These are phyloP conservation scores for Lithophane ornitopus DNA, from an alignment of 2,888 invertebrate genomes.

Conservation along the genomic window DNA sequence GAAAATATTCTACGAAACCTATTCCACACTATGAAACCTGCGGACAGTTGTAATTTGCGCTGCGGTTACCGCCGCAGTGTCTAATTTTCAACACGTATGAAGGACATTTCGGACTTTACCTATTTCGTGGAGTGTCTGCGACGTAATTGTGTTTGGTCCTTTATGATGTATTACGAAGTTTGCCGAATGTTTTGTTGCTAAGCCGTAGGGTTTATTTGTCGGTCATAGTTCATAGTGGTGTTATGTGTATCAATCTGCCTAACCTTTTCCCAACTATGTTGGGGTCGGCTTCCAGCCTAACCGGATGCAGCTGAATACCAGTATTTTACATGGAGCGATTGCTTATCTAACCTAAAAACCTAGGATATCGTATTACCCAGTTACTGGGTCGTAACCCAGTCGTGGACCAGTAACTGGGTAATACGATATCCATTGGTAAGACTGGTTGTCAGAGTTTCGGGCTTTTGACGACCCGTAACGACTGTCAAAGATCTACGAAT, in stretches of 20 bases:
- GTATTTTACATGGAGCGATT: too few species aligned
- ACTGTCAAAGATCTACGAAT: too few species aligned
- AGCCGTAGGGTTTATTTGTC: constrained; percentile 22
- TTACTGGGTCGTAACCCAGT: too few species aligned
- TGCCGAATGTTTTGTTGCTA: constrained; percentile 33
- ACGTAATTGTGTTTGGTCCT: constrained; percentile 61
- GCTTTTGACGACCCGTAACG: too few species aligned
- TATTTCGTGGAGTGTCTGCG: constrained; percentile 59
- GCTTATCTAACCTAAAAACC: too few species aligned
- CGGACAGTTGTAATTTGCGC: constrained; percentile 63
- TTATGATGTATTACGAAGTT: constrained; percentile 58
- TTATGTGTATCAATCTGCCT: neutral
- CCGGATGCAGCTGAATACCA: too few species aligned
- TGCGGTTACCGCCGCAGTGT: constrained; percentile 62
- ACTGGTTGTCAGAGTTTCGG: too few species aligned
- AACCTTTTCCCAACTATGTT: too few species aligned
- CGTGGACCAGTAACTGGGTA: too few species aligned
- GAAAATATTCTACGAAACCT: constrained; percentile 9
- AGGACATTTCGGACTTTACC: constrained; percentile 66
- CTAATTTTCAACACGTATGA: constrained; percentile 69
- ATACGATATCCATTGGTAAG: too few species aligned
- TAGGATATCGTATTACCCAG: too few species aligned
- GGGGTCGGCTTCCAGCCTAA: too few species aligned
- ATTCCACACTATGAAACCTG: constrained; percentile 50
- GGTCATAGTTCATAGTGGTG: constrained; percentile 12